These are phyloP conservation scores for Rhagonycha lutea DNA, from an alignment of 2,888 invertebrate genomes.

Conservation along the genomic window DNA sequence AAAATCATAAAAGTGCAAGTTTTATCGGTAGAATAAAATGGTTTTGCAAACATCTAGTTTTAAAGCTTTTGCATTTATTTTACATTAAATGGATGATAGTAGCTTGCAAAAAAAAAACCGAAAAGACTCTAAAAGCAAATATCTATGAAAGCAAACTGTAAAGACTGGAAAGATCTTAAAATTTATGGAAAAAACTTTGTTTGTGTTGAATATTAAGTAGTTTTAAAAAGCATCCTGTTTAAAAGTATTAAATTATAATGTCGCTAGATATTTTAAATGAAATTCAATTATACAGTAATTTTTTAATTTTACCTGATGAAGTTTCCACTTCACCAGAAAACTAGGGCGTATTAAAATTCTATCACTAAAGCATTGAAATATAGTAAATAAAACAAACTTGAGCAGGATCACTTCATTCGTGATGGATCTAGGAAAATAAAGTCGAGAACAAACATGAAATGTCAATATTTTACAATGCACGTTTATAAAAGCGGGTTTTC, in stretches of 20 bases:
- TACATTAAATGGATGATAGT: slow-evolving; percentile 1
- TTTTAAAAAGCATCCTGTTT: background rate
- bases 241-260: background rate
- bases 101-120: background rate
- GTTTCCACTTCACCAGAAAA: background rate
- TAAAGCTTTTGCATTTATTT: slow-evolving; percentile 2
- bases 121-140: slow-evolving; percentile 3
- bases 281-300: background rate
- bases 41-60: background rate
- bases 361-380: background rate
- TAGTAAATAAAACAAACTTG: background rate
- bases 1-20: background rate
- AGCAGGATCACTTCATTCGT: background rate
- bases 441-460: slow-evolving; percentile 7
- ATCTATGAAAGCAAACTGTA: background rate
- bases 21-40: background rate
- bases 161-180: background rate
- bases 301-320: background rate
- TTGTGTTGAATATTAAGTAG: slow-evolving; percentile 1
- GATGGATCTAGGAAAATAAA: slow-evolving; percentile 7
- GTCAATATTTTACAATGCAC: slow-evolving; percentile 14
- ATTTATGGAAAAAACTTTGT: slow-evolving; percentile 1
- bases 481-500: slow-evolving; percentile 6
- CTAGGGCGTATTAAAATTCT: background rate
- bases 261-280: background rate